These are phyloP conservation scores for Pristionchus exspectatus DNA, from an alignment of 2,888 invertebrate genomes.

Conservation along the genomic window DNA sequence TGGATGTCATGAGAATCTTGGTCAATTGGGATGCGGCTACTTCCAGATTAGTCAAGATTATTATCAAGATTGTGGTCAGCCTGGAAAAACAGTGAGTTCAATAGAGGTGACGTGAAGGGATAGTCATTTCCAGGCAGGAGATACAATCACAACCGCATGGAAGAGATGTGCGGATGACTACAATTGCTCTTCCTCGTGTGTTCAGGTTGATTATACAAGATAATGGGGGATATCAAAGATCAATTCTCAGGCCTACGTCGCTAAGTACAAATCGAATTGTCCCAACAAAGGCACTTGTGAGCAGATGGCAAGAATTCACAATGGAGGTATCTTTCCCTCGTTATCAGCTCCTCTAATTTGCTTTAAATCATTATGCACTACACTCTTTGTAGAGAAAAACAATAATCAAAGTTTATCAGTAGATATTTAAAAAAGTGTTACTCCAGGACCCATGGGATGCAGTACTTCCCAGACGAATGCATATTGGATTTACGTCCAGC, in stretches of 20 bases:
- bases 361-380: neutral
- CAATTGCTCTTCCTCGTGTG: conserved; percentile 60
- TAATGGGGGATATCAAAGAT: neutral
- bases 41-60: conserved; percentile 76
- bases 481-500: conserved; percentile 15
- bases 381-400: neutral
- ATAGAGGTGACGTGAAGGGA: conserved; percentile 50
- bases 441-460: conserved; percentile 30
- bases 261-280: conserved; percentile 67
- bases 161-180: conserved; percentile 66
- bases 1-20: conserved; percentile 6
- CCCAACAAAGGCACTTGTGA: conserved; percentile 61
- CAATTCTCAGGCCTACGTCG: conserved; percentile 66
- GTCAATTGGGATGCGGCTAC: conserved; percentile 30
- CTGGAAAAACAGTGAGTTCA: conserved; percentile 58
- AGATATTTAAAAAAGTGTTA: neutral
- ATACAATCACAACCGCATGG: conserved; percentile 62
- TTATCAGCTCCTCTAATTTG: neutral
- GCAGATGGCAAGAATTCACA: conserved; percentile 69
- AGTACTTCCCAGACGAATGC: neutral
- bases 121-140: conserved; percentile 61
- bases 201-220: conserved; percentile 43
- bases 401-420: neutral
- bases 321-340: conserved; percentile 59
- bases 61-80: conserved; percentile 75